Evolutionary conservation across 2,113 vertebrate genomes (phyloP).

Genomic region (Pseudorasbora parva): DNA sequence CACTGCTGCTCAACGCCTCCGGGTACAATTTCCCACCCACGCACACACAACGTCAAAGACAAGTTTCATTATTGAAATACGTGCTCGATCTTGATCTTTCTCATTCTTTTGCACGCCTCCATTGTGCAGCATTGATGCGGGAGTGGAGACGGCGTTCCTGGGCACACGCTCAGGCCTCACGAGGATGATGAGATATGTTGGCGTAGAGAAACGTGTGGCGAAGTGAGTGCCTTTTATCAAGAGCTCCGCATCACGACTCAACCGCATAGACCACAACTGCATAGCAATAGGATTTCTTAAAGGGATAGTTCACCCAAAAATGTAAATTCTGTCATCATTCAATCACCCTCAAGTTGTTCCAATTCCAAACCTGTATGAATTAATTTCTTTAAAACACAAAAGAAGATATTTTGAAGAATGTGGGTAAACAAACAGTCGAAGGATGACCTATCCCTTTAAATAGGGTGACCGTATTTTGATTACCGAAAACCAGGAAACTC

Average conservation of each 20-base stretch:
- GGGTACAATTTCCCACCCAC: constrained; percentile 70
- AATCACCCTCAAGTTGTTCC: too few species aligned
- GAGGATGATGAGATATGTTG: constrained; percentile 81
- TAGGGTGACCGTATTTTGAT: too few species aligned
- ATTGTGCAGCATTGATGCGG: constrained; percentile 75
- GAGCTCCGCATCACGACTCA: not conserved
- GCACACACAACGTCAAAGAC: constrained; percentile 13
- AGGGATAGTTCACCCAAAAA: too few species aligned
- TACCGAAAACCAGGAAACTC: too few species aligned
- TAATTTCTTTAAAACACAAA: too few species aligned
- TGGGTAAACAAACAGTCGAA: too few species aligned
- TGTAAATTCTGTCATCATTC: too few species aligned
- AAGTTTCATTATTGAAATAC: constrained; percentile 16
- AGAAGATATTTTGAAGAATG: too few species aligned
- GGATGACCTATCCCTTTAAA: not conserved
- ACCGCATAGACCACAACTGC: not conserved
- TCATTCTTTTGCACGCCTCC: not conserved
- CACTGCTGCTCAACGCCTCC: constrained; percentile 85
- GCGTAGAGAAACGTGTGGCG: constrained; percentile 84
- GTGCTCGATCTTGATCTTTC: not conserved
- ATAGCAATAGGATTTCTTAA: not conserved
- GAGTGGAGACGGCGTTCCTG: constrained; percentile 87
- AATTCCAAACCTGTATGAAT: too few species aligned
- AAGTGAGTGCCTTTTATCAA: constrained; percentile 76
- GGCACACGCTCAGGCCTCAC: constrained; percentile 91